These are phyloP conservation scores for Dicrurus megarhynchus DNA, from an alignment of 2,113 vertebrate species.

Conservation along the genomic window DNA sequence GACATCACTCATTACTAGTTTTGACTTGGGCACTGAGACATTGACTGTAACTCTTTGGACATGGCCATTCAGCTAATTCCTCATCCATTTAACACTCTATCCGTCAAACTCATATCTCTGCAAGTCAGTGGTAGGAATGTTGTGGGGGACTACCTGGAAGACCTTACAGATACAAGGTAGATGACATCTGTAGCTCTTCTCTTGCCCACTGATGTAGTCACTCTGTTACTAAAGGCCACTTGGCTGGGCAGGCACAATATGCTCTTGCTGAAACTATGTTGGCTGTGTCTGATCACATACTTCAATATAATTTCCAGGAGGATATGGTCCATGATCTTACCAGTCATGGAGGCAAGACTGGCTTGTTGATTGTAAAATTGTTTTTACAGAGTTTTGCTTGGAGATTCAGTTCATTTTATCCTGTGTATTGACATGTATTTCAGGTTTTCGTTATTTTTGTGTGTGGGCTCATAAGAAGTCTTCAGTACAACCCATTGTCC, in stretches of 20 bases:
- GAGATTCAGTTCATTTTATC: background rate
- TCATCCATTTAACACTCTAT: background rate
- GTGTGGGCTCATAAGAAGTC: background rate
- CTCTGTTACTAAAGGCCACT: background rate
- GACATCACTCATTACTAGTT: background rate
- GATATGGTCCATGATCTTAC: background rate
- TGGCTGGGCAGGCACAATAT: background rate
- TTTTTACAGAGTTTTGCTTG: background rate
- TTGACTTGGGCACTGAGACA: background rate
- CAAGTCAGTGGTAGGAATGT: background rate
- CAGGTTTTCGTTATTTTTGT: background rate
- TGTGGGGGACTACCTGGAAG: background rate
- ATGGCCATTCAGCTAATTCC: background rate
- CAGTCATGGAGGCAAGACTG: fast-evolving
- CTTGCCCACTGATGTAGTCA: background rate
- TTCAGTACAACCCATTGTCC: background rate
- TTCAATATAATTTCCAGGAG: background rate
- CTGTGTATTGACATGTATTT: background rate
- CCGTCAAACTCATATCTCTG: fast-evolving
- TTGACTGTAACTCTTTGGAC: background rate
- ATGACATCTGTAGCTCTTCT: background rate
- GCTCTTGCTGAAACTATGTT: background rate
- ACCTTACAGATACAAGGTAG: background rate
- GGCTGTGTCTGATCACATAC: background rate
- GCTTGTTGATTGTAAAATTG: background rate